phyloP scores from a whole-genome alignment of 1,140 invertebrate genomes.

The Ephestia elutella region DNA sequence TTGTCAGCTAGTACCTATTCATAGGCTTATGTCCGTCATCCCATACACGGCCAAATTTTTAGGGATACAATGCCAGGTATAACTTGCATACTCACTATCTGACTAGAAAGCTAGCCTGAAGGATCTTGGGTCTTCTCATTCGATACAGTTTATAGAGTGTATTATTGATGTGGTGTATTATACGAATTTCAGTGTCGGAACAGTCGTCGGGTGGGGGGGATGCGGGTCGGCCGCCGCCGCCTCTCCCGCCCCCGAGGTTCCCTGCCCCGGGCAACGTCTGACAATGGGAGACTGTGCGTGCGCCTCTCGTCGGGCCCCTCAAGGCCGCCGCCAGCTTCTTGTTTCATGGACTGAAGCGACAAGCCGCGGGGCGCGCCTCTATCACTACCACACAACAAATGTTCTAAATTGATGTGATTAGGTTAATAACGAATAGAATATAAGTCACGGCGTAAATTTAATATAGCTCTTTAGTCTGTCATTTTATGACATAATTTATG shows the following conservation, averaged over 20 bases:
- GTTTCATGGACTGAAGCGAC: constrained; percentile 70
- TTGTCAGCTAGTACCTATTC: no score
- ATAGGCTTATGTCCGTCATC: no score
- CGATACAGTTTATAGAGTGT: background rate
- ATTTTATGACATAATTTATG: constrained; percentile 68
- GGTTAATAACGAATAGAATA: constrained; percentile 57
- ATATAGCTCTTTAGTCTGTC: constrained; percentile 66
- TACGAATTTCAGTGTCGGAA: constrained; percentile 59
- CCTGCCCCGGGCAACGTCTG: constrained; percentile 79
- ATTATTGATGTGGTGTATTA: background rate
- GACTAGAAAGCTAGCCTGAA: no score
- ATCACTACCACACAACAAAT: constrained; percentile 72
- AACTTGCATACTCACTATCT: no score
- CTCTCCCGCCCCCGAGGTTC: constrained; percentile 81
- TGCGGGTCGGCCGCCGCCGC: constrained; percentile 75
- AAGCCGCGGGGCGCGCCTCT: constrained; percentile 56
- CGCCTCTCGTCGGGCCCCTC: constrained; percentile 68
- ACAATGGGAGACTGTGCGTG: constrained; percentile 77
- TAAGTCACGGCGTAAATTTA: constrained; percentile 69
- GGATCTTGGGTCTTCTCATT: background rate
- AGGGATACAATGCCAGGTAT: no score
- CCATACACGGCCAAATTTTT: no score
- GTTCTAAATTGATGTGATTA: constrained; percentile 74
- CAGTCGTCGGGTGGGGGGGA: constrained; percentile 65
- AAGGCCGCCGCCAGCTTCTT: constrained; percentile 76